Evolutionary conservation across 1,140 invertebrate genomes (phyloP), one percentile per base, ranked within the genome.

Genomic region (Sycobia sp.): DNA sequence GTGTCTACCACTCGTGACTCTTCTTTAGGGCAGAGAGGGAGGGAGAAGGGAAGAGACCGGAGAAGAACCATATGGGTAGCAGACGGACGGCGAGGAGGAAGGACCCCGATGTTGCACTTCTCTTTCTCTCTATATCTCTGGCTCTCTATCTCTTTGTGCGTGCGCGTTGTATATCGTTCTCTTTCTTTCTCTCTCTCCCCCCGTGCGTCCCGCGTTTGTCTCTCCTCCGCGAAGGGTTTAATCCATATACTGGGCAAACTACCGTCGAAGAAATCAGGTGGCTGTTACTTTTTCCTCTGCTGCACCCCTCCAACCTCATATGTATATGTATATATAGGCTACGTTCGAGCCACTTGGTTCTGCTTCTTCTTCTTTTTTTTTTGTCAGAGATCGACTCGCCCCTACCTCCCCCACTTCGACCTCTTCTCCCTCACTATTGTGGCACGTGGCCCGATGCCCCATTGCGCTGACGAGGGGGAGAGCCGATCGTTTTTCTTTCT

Each of bases 71-170:
- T 81, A 81, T 80, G 79, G 79, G 73, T 74, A 81, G 76, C 79
- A 81, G 77, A 81, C 79, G n/a, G n/a, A n/a, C n/a, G 79, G 79
- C 60, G 67, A 81, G 79, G 73, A 78, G 76, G 71, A 71, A n/a
- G n/a, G 67, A 72, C 67, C 13, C 22, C 32, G 22, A 29, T 49
- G 41, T 66, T 60, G 58, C 66, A 69, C 64, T 69, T 67, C 62
- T 58, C 61, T 54, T 54, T 61, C 55, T 67, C 39, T 57, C n/a
- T n/a, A n/a, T n/a, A 43, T 66, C 47, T 57, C 16, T 53, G n/a
- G n/a, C n/a, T 50, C 50, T 59, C 27, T 36, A 36, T 55, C 43
- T 55, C 32, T 60, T 41, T 51, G 11, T n/a, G n/a, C n/a, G n/a
- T n/a, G n/a, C n/a, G n/a, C n/a, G n/a, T n/a, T n/a, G n/a, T 47